phyloP scores from a whole-genome alignment of 35 echinoderm and acorn worm genomes.

The Acanthaster planci region DNA sequence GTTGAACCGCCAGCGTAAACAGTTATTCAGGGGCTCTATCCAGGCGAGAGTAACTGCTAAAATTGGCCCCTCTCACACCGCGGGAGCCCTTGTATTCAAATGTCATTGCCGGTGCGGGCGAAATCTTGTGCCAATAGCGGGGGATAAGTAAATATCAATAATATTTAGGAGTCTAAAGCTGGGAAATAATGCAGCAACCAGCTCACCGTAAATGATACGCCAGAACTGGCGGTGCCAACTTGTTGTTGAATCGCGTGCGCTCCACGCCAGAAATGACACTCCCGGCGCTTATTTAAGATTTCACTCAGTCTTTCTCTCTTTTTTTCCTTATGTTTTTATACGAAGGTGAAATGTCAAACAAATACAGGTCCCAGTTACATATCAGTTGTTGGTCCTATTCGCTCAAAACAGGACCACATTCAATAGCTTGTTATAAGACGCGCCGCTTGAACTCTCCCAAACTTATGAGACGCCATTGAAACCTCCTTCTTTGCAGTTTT shows the following conservation, averaged over 20 bases:
- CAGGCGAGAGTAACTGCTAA: conserved; percentile 2
- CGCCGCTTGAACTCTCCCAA: no score
- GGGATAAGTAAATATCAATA: conserved; percentile 30
- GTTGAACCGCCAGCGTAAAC: conserved; percentile 24
- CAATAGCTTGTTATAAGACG: no score
- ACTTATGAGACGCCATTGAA: no score
- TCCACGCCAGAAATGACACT: neutral
- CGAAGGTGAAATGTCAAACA: no score
- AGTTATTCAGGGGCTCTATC: neutral
- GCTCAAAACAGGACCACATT: no score
- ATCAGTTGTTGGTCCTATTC: no score
- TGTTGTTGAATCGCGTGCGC: neutral
- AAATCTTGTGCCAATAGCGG: conserved; percentile 6
- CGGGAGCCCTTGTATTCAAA: conserved; percentile 8
- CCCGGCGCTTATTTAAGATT: neutral
- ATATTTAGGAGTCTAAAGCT: neutral
- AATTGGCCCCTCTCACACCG: neutral
- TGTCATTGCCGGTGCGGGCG: neutral
- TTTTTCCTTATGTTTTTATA: neutral
- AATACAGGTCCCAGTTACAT: no score
- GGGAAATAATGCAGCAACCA: neutral
- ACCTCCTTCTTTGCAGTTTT: no score
- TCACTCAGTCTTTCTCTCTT: neutral
- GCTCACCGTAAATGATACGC: neutral
- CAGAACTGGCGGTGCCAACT: conserved; percentile 3